A percentile compares a stretch with the other conserved stretches of the same genome.
phyloP scores from a whole-genome alignment of 2,113 vertebrate species.

The Brienomyrus longianalis region DNA sequence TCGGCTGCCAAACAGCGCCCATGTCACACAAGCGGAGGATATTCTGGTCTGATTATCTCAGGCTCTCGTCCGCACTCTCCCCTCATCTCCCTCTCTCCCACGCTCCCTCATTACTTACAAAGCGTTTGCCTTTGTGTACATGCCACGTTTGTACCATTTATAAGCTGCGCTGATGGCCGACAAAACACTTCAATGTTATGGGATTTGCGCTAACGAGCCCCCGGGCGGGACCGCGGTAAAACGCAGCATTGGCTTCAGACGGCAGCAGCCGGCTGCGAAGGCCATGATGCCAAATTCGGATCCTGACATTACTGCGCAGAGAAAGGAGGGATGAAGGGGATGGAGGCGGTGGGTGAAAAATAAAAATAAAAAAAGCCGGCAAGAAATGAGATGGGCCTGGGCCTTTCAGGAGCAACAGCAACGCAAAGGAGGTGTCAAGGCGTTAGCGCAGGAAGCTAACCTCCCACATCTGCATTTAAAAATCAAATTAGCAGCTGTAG shows the following conservation, averaged over 20 bases:
- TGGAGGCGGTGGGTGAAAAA: background rate
- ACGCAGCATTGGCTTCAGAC: background rate
- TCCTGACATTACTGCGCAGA: background rate
- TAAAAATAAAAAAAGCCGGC: background rate
- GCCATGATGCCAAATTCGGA: background rate
- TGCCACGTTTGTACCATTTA: background rate
- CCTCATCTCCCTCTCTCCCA: background rate
- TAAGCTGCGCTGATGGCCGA: background rate
- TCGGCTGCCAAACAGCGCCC: background rate
- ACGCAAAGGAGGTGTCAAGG: background rate
- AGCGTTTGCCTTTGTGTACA: background rate
- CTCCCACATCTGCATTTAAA: slow-evolving; percentile 9
- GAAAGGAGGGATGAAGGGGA: background rate
- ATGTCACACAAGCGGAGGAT: background rate
- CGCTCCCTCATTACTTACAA: background rate
- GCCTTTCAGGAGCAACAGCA: background rate
- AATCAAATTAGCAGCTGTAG: background rate
- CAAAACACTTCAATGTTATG: background rate
- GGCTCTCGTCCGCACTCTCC: background rate
- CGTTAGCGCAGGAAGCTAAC: background rate
- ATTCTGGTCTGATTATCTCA: background rate
- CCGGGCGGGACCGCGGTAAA: background rate
- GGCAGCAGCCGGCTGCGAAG: background rate
- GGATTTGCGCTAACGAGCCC: background rate
- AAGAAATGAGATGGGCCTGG: background rate